phyloP scores from a whole-genome alignment of 2,113 vertebrate genomes.

The Arothron firmamentum region DNA sequence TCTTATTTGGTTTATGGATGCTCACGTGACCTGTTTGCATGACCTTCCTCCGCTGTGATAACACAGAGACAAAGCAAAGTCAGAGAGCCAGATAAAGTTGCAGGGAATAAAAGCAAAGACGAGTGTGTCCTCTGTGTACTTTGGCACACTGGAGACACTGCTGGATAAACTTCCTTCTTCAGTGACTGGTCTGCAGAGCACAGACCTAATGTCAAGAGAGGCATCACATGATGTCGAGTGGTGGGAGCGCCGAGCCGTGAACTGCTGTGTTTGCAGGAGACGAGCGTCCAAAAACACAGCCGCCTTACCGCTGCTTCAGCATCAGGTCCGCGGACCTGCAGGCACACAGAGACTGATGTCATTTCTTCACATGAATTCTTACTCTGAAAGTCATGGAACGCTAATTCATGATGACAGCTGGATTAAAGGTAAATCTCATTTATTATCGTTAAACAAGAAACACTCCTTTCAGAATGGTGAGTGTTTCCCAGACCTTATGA shows the following conservation, averaged over 20 bases:
- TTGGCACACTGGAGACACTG: slow-evolving; percentile 25
- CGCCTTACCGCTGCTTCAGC: not conserved
- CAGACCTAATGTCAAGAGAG: slow-evolving; percentile 8
- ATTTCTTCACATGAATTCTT: not conserved
- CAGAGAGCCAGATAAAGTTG: slow-evolving; percentile 21
- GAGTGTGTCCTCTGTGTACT: slow-evolving; percentile 28
- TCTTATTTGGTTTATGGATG: slow-evolving; percentile 2
- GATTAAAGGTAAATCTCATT: slow-evolving; percentile 1
- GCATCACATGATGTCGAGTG: too few relatives aligned
- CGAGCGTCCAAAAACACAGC: not conserved
- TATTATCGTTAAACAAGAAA: slow-evolving; percentile 44
- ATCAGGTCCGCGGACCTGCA: slow-evolving; percentile 28
- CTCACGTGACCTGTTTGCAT: slow-evolving; percentile 6
- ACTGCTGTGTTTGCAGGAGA: not conserved
- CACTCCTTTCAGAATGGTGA: slow-evolving; percentile 46
- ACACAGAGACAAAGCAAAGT: slow-evolving; percentile 38
- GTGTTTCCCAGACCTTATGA: slow-evolving; percentile 51
- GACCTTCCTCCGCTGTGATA: slow-evolving; percentile 48
- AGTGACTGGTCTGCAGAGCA: slow-evolving; percentile 9
- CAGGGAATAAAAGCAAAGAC: slow-evolving; percentile 19
- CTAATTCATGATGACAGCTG: not conserved
- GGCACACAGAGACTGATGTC: slow-evolving; percentile 3
- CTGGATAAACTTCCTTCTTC: slow-evolving; percentile 31
- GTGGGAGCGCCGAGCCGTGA: slow-evolving; percentile 21
- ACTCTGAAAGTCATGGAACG: not conserved